Conservation (phyloP, 1,140 invertebrate genomes). For the Drosophila melanica region DNA sequence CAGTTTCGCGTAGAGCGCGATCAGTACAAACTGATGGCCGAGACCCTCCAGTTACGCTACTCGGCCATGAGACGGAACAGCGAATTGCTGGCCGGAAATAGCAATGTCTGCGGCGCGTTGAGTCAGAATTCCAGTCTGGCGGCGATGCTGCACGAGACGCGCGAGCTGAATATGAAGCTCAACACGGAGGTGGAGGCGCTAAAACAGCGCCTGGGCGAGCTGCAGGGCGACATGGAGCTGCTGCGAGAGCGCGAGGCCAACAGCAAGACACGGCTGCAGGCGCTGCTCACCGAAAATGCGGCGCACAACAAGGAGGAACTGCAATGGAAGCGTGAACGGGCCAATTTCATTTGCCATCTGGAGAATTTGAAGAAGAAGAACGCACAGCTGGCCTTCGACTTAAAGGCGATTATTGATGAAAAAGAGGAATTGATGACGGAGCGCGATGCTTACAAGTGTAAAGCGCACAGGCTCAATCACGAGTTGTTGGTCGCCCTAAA, state of each 20-base stretch:
- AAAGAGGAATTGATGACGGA: constrained; percentile 93
- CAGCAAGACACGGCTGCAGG: constrained; percentile 68
- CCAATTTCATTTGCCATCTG: constrained; percentile 89
- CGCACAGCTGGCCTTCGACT: constrained; percentile 86
- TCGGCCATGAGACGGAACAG: constrained; percentile 84
- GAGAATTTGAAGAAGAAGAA: constrained; percentile 88
- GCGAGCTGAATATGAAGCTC: constrained; percentile 88
- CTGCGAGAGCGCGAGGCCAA: constrained; percentile 74
- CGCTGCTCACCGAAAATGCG: constrained; percentile 56
- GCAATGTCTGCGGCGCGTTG: constrained; percentile 46
- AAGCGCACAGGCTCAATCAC: constrained; percentile 92
- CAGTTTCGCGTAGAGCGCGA: constrained; percentile 91
- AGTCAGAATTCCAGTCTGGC: constrained; percentile 76
- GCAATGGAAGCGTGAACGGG: constrained; percentile 86
- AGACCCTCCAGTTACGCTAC: constrained; percentile 89
- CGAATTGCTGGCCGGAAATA: constrained; percentile 47
- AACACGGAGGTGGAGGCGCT: constrained; percentile 89
- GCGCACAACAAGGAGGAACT: constrained; percentile 69
- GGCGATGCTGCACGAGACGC: constrained; percentile 85
- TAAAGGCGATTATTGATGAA: constrained; percentile 92
- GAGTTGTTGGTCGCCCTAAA: constrained; percentile 91
- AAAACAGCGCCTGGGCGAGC: constrained; percentile 89
- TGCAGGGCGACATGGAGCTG: constrained; percentile 90
- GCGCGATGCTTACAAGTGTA: constrained; percentile 93
- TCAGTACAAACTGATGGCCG: constrained; percentile 92